Percentiles rank a stretch among this genome's conserved stretches.
Evolutionary conservation across 2,113 vertebrate genomes (phyloP).

Genomic region (Phrynosoma platyrhinos): DNA sequence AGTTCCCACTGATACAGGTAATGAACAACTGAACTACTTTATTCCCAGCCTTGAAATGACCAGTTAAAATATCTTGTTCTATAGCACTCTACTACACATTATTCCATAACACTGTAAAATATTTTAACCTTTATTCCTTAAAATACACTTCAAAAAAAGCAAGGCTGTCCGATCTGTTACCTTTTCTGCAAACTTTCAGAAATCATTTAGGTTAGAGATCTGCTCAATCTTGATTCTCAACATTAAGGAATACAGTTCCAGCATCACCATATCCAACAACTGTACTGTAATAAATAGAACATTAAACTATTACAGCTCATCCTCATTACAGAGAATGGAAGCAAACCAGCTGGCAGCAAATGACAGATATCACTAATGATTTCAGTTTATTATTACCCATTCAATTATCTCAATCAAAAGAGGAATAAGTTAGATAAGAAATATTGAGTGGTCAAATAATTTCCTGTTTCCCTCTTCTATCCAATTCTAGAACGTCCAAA

Average conservation of each 20-base stretch:
- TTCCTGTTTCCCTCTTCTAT: not conserved
- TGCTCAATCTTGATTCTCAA: not conserved
- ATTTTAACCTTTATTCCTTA: conserved; percentile 5
- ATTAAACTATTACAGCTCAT: not conserved
- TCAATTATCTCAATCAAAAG: not conserved
- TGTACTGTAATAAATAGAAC: not conserved
- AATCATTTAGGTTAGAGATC: not conserved
- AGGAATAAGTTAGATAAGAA: not conserved
- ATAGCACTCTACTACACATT: not conserved
- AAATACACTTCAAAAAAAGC: conserved; percentile 8
- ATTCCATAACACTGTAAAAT: not conserved
- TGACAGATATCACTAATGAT: not conserved
- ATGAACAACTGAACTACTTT: not conserved
- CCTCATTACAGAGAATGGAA: not conserved
- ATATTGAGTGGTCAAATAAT: not conserved
- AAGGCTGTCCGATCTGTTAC: not conserved
- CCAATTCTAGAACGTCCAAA: not conserved
- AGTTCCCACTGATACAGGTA: not conserved
- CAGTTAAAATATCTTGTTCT: not conserved
- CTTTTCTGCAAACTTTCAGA: not conserved
- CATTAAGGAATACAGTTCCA: not conserved
- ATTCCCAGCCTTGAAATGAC: not conserved
- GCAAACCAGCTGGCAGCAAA: not conserved
- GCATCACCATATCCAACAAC: not conserved
- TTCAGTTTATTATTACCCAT: not conserved